Evolutionary conservation across 2,888 invertebrate species (phyloP), one percentile per base, ranked within the genome.

Genomic region (Drosophila fungiperda): DNA sequence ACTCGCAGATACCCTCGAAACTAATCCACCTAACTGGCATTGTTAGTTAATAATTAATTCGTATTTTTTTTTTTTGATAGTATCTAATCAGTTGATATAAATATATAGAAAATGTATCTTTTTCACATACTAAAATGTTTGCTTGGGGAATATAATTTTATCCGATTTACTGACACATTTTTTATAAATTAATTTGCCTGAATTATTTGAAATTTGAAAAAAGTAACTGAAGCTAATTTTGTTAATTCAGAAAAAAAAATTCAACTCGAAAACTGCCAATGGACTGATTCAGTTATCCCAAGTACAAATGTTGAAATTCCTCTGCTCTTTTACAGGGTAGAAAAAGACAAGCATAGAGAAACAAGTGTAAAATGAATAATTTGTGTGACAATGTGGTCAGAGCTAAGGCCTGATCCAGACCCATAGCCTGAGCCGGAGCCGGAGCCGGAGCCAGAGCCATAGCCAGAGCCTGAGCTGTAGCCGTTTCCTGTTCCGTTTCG

Each of bases 371-470:
- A 78, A 81, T 89, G 82, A 78, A 83, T 83, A 78, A 71, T 89
- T 84, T 87, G 83, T 83, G 84, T 78, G 89, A 89, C 87, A 84
- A 87, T 89, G 82, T 82, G 75, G 73, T 62, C 69, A 55, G 68
- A 42, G 64, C 60, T 60, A 52, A n/a, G 9, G 77, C 69, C 64
- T 54, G 63, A 49, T 63, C 60, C 70, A 52, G 20, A 20, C 68
- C 68, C 64, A 57, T 62, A 54, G 61, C 60, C 71, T 49, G 68
- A 64, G 73, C 65, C 69, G 50, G 68, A 53, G 64, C 60, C 62
- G 45, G n/a, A n/a, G 72, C 69, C 64, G 53, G 63, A 52, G 66
- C 60, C 70, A 52, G 20, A 20, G 72, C 75, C 64, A 54, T 60
- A 54, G 61, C 60, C 71, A 45, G 73, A 64, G 63, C 32, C 49